Percentiles rank a stretch among this genome's conserved stretches.
Conservation (phyloP, 2,888 invertebrate species). For the Chrysolina oricalcia region DNA sequence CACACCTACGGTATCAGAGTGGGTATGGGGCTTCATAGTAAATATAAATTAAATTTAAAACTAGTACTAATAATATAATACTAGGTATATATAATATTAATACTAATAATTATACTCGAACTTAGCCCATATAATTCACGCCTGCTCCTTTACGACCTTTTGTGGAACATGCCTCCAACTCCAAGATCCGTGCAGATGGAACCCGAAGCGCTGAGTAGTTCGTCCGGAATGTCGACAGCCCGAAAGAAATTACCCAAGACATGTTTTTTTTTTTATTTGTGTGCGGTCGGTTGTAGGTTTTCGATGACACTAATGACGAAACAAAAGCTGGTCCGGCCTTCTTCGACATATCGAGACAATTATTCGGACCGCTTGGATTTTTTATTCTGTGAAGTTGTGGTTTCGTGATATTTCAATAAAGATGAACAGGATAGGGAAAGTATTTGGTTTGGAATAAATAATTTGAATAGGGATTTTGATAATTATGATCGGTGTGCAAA, state of each 20-base stretch:
- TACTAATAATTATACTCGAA: too few relatives aligned
- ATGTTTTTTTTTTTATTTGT: conserved; percentile 41
- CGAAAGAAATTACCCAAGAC: conserved; percentile 37
- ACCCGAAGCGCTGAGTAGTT: conserved; percentile 27
- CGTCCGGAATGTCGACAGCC: conserved; percentile 39
- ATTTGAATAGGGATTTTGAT: too few relatives aligned
- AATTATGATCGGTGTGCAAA: too few relatives aligned
- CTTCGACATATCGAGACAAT: conserved; percentile 1
- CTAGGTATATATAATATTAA: too few relatives aligned
- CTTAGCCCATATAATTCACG: too few relatives aligned
- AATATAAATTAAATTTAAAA: too few relatives aligned
- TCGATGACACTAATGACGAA: conserved; percentile 47
- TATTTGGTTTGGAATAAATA: background rate
- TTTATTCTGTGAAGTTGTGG: background rate
- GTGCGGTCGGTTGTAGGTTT: conserved; percentile 43
- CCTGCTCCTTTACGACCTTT: background rate
- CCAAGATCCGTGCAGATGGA: conserved; percentile 15
- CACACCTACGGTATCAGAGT: too few relatives aligned
- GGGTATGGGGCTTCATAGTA: too few relatives aligned
- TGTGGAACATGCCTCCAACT: conserved; percentile 11
- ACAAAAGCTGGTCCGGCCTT: conserved; percentile 36
- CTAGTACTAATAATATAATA: too few relatives aligned
- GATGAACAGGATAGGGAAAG: background rate
- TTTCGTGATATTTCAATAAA: conserved; percentile 8
- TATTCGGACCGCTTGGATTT: background rate